Evolutionary conservation across 2,113 vertebrate genomes (phyloP), one percentile per base, ranked within the genome.

Genomic region (Triplophysa siluroides): DNA sequence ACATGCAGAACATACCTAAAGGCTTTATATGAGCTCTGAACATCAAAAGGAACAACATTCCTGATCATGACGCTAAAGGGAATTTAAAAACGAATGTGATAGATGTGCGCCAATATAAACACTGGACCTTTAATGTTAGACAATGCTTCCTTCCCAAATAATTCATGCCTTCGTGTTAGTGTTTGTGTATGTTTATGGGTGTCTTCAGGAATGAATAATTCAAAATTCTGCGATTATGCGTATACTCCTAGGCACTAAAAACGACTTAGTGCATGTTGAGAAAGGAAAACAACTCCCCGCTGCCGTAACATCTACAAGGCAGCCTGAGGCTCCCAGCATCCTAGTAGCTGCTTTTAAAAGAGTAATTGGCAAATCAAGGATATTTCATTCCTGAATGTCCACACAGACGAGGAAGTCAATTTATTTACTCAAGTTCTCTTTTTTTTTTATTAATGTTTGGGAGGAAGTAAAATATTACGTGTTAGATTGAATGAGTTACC

Each of bases 341-440:
- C 26, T 29, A 3, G 56, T 52, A 47, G 24, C 16, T 29, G 41
- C 14, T 38, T 66, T 62, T 41, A 33, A 64, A 74, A 11, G 45
- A 75, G n/a, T 18, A 1, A n/a, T 1, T 24, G n/a, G 3, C 5
- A 65, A 60, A 67, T 23, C 3, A 56, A 75, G 10, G 61, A 66
- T 75, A 45, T 71, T 70, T 65, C 76, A 80, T 80, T 80, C 73
- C 71, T 72, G 45, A 58, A 12, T 18, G 4, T 45, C 65, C 24
- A 38, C 33, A 47, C 21, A 9, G 7, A 4, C 45, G 52, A 76
- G 29, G 61, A 76, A 76, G 47, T 79, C 45, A 56, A 64, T 76
- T 70, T 47, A 10, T 38, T 83, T 72, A 41, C 23, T 68, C 52
- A 62, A 60, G 4, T 72, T 52, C 50, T 62, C 24, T 10, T 43